Evolutionary conservation across 2,888 invertebrate genomes (phyloP).

Genomic region (Pantelozetes paolii): DNA sequence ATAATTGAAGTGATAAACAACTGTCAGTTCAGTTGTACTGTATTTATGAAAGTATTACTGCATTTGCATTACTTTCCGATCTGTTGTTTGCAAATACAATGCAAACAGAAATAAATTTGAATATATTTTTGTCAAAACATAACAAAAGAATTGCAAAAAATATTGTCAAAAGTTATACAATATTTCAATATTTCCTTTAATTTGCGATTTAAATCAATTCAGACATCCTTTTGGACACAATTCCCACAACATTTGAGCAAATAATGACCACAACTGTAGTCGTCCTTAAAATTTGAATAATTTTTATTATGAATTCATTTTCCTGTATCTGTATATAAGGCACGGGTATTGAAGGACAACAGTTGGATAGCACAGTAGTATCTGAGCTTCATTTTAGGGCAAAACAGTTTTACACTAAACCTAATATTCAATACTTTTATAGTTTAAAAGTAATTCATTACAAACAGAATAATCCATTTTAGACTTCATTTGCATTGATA

Average conservation of each 20-base stretch:
- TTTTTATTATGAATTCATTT: constrained; percentile 2
- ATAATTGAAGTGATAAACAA: constrained; percentile 15
- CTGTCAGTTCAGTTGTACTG: background rate
- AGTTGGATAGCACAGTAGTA: too few relatives aligned
- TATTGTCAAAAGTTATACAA: constrained; percentile 11
- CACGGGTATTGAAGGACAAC: background rate
- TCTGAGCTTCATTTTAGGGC: too few relatives aligned
- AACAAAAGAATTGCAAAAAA: constrained; percentile 22
- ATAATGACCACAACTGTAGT: background rate
- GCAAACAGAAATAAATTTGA: background rate
- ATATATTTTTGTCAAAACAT: background rate
- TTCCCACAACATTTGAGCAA: constrained; percentile 28
- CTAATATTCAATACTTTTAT: background rate
- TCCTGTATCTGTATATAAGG: background rate
- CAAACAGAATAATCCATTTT: constrained; percentile 19
- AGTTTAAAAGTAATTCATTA: background rate
- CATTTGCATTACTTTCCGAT: background rate
- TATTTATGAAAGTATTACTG: background rate
- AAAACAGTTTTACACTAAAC: background rate
- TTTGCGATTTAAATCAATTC: constrained; percentile 36
- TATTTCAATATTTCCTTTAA: constrained; percentile 33
- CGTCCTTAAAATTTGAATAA: background rate
- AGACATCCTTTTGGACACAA: constrained; percentile 24
- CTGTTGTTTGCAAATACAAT: background rate
- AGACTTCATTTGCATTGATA: constrained; percentile 28